Percentiles rank a stretch among this genome's conserved stretches.
Conservation (phyloP, 1,140 invertebrate species). For the Theocolax elegans region DNA sequence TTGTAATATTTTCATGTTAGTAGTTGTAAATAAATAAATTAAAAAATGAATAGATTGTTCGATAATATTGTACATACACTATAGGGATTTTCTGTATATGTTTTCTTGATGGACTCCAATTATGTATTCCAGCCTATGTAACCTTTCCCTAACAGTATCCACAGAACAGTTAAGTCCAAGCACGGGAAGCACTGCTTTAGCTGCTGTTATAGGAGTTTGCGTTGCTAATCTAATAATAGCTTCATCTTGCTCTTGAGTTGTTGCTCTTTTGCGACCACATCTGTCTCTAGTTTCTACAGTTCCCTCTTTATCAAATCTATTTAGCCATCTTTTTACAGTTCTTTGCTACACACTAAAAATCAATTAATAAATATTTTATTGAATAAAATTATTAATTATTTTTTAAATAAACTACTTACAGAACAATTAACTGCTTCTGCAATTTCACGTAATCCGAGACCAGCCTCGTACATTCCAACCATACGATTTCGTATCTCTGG, state of each 20-base stretch:
- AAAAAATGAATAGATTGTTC: constrained; percentile 22
- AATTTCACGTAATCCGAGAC: constrained; percentile 62
- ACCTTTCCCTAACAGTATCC: constrained; percentile 62
- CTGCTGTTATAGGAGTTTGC: constrained; percentile 63
- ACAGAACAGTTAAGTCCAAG: constrained; percentile 64
- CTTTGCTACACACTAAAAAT: constrained; percentile 59
- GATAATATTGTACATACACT: constrained; percentile 51
- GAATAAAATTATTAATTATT: background rate
- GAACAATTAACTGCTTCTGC: constrained; percentile 64
- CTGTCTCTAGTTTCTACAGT: constrained; percentile 63
- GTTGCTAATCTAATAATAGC: constrained; percentile 62
- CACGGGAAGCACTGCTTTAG: constrained; percentile 64
- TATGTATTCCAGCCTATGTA: constrained; percentile 66
- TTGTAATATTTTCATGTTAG: constrained; percentile 30
- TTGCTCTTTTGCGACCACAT: constrained; percentile 65
- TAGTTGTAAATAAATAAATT: constrained; percentile 17
- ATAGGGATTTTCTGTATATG: constrained; percentile 64
- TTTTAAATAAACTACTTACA: constrained; percentile 44
- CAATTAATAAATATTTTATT: too few relatives aligned
- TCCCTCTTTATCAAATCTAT: constrained; percentile 65
- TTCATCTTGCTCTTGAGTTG: constrained; percentile 62
- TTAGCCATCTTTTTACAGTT: constrained; percentile 65
- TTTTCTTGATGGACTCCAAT: constrained; percentile 65
- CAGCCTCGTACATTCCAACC: constrained; percentile 67
- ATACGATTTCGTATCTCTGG: constrained; percentile 64